phyloP scores from a whole-genome alignment of 2,797 vertebrate genomes.

The Delichon dasypus region DNA sequence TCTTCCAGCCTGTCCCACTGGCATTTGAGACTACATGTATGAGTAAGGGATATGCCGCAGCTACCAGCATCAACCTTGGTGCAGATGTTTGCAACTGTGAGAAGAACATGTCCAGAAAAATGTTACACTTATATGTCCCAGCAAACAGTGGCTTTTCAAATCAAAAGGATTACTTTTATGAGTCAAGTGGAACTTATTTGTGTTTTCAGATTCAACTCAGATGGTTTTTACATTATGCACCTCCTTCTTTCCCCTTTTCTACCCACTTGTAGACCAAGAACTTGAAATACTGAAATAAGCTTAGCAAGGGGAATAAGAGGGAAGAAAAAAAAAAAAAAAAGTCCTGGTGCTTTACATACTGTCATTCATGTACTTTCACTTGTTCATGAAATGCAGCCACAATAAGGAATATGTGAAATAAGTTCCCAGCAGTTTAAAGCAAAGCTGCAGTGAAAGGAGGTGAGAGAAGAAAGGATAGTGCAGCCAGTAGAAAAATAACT shows the following conservation, averaged over 20 bases:
- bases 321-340: background rate
- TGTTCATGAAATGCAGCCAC: background rate
- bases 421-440: background rate
- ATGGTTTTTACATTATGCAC: background rate
- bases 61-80: background rate
- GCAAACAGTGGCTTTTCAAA: background rate
- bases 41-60: background rate
- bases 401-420: background rate
- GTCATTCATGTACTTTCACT: background rate
- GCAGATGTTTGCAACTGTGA: background rate
- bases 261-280: background rate
- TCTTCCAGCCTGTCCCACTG: background rate
- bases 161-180: background rate
- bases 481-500: background rate
- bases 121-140: fast-evolving
- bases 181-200: background rate
- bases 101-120: background rate
- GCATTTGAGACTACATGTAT: background rate
- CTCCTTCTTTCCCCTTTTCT: background rate
- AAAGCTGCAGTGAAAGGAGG: background rate
- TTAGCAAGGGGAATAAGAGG: background rate
- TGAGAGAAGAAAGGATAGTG: background rate
- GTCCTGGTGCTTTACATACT: background rate
- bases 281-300: background rate
- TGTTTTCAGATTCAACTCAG: background rate